Base-by-base conservation (phyloP, 1,140 invertebrate species). In the Carcinoscorpius rotundicauda region DNA sequence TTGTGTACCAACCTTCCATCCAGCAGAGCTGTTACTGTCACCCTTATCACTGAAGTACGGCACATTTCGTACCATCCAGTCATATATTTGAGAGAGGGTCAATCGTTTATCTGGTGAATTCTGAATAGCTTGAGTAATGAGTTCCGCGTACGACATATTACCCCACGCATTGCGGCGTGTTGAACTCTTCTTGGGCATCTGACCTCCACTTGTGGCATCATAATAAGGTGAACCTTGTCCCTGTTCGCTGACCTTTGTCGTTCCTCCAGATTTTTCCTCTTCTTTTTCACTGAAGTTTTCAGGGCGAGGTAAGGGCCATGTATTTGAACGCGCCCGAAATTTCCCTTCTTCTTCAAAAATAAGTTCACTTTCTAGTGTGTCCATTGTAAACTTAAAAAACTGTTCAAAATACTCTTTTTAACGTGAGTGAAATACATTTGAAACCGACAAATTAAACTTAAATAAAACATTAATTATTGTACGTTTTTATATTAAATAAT, bases 41-140 rank as follows among this genome's bases (percentile, higher is more conserved):
- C 96, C 97, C 78, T 99, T 99, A 79, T 99, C 96, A 80, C 97
- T 97, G 83, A 99, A 99, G 80, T 98, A 99, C 66, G 94, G 86
- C 66, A 99, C 94, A 79, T 99, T 99, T 78, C 97, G 93, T 58
- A 99, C 96, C 95, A 99, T 99, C 97, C 97, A 99, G 78, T 99
- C 97, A 81, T 99, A 99, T 73, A 99, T 98, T 81, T 96, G 93
- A 52, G 90, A 92, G 58, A 96, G 78, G 0, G 97, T 99, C 58
- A 99, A 82, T 62, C 97, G 81, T 77, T 97, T 94, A 72, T 99
- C 96, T 4, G 91, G 87, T 48, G 93, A 91, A 60, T 90, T 95
- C 66, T 91, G 87, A 75, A 99, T 99, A 65, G 97, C 97, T 77
- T 98, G 94, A 4, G 96, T 98, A 73, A 99, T 99, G 71, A 99